A percentile compares a stretch with the other conserved stretches of the same genome.
phyloP scores from a whole-genome alignment of 2,888 invertebrate genomes.

The Trichogramma dendrolimi region DNA sequence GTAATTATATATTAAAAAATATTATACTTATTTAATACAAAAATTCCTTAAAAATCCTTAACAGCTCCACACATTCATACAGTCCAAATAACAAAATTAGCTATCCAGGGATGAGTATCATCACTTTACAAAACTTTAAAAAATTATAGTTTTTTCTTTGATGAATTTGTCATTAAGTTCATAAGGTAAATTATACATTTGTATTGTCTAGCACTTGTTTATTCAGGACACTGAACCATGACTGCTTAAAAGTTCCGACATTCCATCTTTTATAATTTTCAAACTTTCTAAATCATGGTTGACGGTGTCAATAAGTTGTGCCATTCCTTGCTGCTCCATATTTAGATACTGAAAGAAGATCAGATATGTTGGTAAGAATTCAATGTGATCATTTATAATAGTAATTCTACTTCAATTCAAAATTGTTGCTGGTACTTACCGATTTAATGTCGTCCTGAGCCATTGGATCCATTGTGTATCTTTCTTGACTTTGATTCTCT shows the following conservation, averaged over 20 bases:
- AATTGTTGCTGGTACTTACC: conserved; percentile 44
- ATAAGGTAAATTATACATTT: conserved; percentile 14
- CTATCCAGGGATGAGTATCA: neutral
- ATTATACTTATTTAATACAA: conserved; percentile 23
- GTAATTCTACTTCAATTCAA: neutral
- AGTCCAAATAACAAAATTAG: conserved; percentile 25
- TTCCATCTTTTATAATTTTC: conserved; percentile 73
- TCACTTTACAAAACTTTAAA: neutral
- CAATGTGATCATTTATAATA: conserved; percentile 3
- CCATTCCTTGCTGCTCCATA: conserved; percentile 85
- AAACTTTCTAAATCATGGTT: conserved; percentile 75
- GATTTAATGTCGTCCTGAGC: conserved; percentile 60
- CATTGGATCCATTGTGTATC: conserved; percentile 72
- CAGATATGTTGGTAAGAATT: neutral
- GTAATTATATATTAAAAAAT: conserved; percentile 22
- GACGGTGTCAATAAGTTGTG: conserved; percentile 78
- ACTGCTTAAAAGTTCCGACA: conserved; percentile 57
- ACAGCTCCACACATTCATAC: neutral
- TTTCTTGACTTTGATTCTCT: conserved; percentile 61
- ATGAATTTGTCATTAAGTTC: conserved; percentile 9
- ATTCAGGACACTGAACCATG: conserved; percentile 41
- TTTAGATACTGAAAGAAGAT: conserved; percentile 63
- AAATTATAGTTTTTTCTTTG: conserved; percentile 15
- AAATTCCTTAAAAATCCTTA: conserved; percentile 16
- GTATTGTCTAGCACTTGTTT: neutral